Evolutionary conservation across 1,140 invertebrate genomes (phyloP), one percentile per base, ranked within the genome.

Genomic region (Drosophila subobscura): DNA sequence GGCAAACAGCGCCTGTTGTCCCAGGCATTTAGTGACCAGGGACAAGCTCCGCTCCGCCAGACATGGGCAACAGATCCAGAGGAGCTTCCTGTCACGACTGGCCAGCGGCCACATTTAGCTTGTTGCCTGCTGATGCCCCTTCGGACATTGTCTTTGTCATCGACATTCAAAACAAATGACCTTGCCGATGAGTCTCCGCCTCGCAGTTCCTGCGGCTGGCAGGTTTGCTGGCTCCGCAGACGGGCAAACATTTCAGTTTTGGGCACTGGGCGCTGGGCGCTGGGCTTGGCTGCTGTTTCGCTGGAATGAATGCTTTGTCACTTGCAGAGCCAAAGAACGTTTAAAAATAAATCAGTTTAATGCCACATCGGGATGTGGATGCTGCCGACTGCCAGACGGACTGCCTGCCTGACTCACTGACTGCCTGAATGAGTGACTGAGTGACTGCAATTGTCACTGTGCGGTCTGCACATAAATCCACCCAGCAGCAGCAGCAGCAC

Each of bases 261-360:
- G 23, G 10, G 4, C 42, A n/a, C 7, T 14, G 25, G 10, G 5
- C 5, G 29, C 29, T n/a, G 52, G 25, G 16, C 3, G 2, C 54
- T 57, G 57, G 8, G 42, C n/a, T 44, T 14, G 33, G 77, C 27
- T 52, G 70, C 77, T 77, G 56, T 67, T 37, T 65, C 52, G 45
- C 41, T 63, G 63, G 58, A 85, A 72, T 68, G 49, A 79, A 85
- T 56, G 52, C 77, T 72, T 67, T 83, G 79, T 72, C 58, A 65
- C 52, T 65, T 74, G 40, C 74, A 78, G 77, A 86, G 74, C 81
- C 81, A 86, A 86, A 86, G 68, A 77, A 75, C 64, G 81, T 86
- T 81, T 86, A 86, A 81, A 86, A 86, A 86, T 86, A 86, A 86
- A 86, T 86, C 81, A 86, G 79, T 76, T 79, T 79, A 57, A 57